These are phyloP conservation scores for Forpus xanthops DNA, from an alignment of 2,797 vertebrate genomes.

Conservation along the genomic window DNA sequence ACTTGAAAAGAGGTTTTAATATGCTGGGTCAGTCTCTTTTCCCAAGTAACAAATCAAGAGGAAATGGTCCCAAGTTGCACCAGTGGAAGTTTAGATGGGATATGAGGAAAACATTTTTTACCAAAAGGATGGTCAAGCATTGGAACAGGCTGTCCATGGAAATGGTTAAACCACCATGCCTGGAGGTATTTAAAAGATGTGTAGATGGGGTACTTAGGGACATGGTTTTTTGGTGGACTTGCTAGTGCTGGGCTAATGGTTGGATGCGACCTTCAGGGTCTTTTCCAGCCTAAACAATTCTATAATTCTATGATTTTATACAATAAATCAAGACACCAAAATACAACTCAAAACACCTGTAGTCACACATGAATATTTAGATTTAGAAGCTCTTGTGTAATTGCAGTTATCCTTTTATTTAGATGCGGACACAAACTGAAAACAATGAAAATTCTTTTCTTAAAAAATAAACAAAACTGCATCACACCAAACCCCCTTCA, in stretches of 20 bases:
- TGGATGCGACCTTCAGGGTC: neutral
- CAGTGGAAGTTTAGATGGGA: neutral
- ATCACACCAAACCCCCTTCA: neutral
- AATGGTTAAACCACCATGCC: neutral
- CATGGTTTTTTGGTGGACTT: neutral
- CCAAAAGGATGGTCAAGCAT: neutral
- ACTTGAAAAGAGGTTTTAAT: neutral
- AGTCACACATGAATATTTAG: neutral
- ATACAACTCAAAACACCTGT: neutral
- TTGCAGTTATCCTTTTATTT: neutral
- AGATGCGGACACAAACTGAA: neutral
- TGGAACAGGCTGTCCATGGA: neutral
- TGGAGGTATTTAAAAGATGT: neutral
- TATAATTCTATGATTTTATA: neutral
- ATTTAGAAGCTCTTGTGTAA: neutral
- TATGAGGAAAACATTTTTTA: neutral
- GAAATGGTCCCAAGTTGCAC: neutral
- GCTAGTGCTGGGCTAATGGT: neutral
- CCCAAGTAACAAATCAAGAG: neutral
- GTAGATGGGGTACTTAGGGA: neutral
- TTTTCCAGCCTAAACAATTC: neutral
- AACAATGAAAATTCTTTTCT: neutral
- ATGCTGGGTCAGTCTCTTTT: no score
- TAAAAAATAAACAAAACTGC: accelerated
- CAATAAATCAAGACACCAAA: neutral